These are phyloP conservation scores for Periophthalmus magnuspinnatus DNA, from an alignment of 2,797 vertebrate genomes.

Conservation along the genomic window DNA sequence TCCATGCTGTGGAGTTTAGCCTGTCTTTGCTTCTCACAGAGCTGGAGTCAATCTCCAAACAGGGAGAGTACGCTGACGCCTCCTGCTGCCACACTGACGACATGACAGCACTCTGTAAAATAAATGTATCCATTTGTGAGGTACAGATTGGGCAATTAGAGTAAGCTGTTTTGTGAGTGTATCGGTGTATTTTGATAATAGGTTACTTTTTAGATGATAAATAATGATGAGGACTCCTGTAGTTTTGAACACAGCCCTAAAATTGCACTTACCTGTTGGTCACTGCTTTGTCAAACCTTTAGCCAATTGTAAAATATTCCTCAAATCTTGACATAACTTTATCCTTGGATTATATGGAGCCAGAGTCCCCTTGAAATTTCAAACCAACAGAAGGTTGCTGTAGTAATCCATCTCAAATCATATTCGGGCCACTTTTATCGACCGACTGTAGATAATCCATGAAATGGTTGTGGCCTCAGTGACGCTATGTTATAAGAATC, in stretches of 20 bases:
- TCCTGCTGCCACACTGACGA: slow-evolving; percentile 74
- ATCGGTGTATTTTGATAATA: too few relatives aligned
- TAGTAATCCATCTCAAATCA: not conserved
- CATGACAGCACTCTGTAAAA: slow-evolving; percentile 52
- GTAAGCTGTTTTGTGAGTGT: too few relatives aligned
- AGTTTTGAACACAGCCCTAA: too few relatives aligned
- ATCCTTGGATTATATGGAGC: too few relatives aligned
- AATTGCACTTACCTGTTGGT: too few relatives aligned
- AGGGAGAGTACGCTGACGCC: slow-evolving; percentile 61
- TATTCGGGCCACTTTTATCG: not conserved
- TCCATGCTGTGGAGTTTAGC: slow-evolving; percentile 64
- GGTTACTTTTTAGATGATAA: too few relatives aligned
- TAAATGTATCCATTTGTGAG: not conserved
- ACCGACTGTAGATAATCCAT: not conserved
- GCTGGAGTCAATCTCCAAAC: slow-evolving; percentile 77
- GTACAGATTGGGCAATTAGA: too few relatives aligned
- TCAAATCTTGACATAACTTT: too few relatives aligned
- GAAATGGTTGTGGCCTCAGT: not conserved
- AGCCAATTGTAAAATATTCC: too few relatives aligned
- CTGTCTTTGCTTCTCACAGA: slow-evolving; percentile 67
- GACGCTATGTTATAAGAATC: not conserved
- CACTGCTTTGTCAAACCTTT: too few relatives aligned
- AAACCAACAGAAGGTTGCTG: not conserved
- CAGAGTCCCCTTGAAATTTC: not conserved
- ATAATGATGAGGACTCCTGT: too few relatives aligned